Evolutionary conservation across 1,140 invertebrate species (phyloP), one percentile per base, ranked within the genome.

Genomic region (Kradibia gibbosae): DNA sequence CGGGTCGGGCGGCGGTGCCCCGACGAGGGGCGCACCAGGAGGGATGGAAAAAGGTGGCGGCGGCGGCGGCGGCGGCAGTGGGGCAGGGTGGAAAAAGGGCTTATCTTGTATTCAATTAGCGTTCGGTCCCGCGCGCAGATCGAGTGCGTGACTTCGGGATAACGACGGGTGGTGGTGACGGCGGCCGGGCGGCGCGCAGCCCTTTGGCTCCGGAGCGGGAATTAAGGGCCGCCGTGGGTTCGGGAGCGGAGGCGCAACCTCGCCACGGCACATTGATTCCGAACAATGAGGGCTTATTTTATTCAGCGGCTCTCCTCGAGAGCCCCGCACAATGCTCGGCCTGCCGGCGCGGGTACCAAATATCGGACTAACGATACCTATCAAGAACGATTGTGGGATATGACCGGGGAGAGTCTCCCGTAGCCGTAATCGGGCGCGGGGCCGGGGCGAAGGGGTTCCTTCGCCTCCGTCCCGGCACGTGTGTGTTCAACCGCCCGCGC

Each of bases 61-160:
- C n/a, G n/a, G n/a, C n/a, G n/a, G n/a, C n/a, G n/a, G n/a, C n/a
- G n/a, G n/a, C n/a, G n/a, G n/a, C n/a, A n/a, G n/a, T n/a, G n/a
- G n/a, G n/a, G n/a, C n/a, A n/a, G n/a, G n/a, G n/a, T n/a, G n/a
- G n/a, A n/a, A n/a, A 55, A 62, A 84, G 81, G 73, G 80, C 84
- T 84, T 85, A 82, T 84, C 81, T 80, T 71, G 86, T 82, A 86
- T 87, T 85, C 84, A 87, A 85, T 87, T 86, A 87, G 79, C 84
- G 87, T 84, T 87, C 85, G 85, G 79, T 42, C 53, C 45, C 48
- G 48, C 45, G 5, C 71, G 42, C 71, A 45, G 17, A n/a, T 36
- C 31, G 34, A n/a, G n/a, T 45, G 34, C 39, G 45, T 73, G 45
- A 53, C 45, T 53, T 31, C 28, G 45, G n/a, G 42, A n/a, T n/a